Conservation (phyloP, 2,797 vertebrate genomes). For the Anguilla anguilla region DNA sequence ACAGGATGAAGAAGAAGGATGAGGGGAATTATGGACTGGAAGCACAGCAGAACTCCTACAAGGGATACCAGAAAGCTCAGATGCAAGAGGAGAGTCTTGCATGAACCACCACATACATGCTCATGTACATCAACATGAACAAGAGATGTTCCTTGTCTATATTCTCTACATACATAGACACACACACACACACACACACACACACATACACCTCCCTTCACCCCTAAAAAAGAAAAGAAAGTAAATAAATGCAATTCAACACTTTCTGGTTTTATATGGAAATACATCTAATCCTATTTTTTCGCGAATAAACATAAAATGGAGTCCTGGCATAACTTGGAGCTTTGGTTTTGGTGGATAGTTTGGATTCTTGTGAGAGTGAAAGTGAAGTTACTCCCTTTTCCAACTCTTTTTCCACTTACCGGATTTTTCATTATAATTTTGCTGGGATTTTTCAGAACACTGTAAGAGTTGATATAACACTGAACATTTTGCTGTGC, state of each 20-base stretch:
- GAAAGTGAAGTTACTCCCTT: background rate
- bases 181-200: background rate
- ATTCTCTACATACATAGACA: background rate
- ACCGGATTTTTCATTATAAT: background rate
- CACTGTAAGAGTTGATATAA: too few relatives aligned
- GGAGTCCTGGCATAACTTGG: background rate
- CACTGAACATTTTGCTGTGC: too few relatives aligned
- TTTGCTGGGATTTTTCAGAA: background rate
- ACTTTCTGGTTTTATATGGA: background rate
- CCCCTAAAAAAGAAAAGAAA: background rate
- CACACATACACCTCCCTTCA: background rate
- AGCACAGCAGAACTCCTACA: constrained; percentile 79
- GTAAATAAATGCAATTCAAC: background rate
- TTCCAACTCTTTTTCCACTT: too few relatives aligned
- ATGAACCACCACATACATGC: constrained; percentile 54
- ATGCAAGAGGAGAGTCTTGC: constrained; percentile 83
- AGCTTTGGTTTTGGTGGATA: background rate
- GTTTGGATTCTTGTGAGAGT: background rate
- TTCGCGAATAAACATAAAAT: background rate
- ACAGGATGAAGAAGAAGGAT: constrained; percentile 86
- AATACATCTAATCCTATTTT: background rate
- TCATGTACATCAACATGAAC: constrained; percentile 56
- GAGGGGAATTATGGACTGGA: constrained; percentile 85
- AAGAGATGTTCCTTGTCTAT: constrained; percentile 81
- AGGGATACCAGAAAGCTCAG: constrained; percentile 81